These are phyloP conservation scores for Lasioglossum morio DNA, from an alignment of 2,888 invertebrate genomes.

Conservation along the genomic window DNA sequence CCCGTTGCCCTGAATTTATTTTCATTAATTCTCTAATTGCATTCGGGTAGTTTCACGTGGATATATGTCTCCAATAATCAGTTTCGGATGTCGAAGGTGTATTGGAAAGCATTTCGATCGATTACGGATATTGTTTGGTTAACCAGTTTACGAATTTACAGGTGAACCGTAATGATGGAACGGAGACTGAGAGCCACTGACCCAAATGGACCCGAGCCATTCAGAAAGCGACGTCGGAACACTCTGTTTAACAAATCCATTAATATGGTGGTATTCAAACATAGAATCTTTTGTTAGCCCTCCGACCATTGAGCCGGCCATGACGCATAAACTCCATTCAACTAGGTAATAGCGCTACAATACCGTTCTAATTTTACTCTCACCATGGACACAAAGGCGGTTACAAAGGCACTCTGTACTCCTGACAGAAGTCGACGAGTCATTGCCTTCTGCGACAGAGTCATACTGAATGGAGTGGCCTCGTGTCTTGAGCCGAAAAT, in stretches of 20 bases:
- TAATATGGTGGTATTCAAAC: neutral
- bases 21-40: neutral
- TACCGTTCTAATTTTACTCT: constrained; percentile 9
- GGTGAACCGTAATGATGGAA: neutral
- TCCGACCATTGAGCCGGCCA: neutral
- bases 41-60: neutral
- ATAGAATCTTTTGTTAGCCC: neutral
- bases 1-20: neutral
- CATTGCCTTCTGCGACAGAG: neutral
- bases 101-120: neutral
- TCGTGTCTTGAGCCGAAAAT: constrained; percentile 11
- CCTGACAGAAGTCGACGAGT: constrained; percentile 6
- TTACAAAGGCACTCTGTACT: neutral
- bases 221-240: neutral
- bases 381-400: neutral
- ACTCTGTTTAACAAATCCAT: constrained; percentile 6
- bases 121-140: neutral
- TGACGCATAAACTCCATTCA: constrained; percentile 9
- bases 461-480: neutral
- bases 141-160: neutral
- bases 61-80: neutral
- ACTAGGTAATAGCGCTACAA: neutral
- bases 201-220: neutral
- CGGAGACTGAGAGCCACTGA: neutral
- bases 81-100: neutral